Evolutionary conservation across 2,797 vertebrate species (phyloP), one percentile per base, ranked within the genome.

Genomic region (Chrosomus eos): DNA sequence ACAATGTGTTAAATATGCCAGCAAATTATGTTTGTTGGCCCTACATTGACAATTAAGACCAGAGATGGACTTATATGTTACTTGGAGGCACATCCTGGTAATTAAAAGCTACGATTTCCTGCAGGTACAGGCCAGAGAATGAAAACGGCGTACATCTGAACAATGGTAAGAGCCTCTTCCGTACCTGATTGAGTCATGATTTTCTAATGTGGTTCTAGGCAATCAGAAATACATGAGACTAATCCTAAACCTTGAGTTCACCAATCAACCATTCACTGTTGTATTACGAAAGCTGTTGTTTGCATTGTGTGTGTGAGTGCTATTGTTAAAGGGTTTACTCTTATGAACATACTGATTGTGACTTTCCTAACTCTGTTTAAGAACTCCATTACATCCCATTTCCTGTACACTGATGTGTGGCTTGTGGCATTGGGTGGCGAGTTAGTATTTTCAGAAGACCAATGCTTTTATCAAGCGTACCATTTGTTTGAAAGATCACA

Each of bases 111-210:
- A 94, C 96, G 90, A 97, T 99, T 95, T 97, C 97, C 97, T 98
- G 93, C 98, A 99, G 98, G 98, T 99, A 98, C 97, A 97, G 97
- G 96, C 95, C 98, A 98, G 95, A 97, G 98, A 98, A 98, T 99
- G 98, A 98, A 98, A 98, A 98, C 98, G 95, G 98, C 98, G 96
- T 99, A 99, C 98, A 99, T 99, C 98, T 99, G 97, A 99, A 95
- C 94, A 96, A 97, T 98, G 98, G 98, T 99, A 99, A 99, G 98
- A 96, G 91, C 90, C 91, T 90, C 88, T 82, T 81, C 78, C 68
- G 58, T 85, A 83, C 89, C 88, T 85, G 8, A 81, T 40, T 70
- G 79, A 81, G 33, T 91, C 87, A 88, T 90, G 88, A 92, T 84
- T 85, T 91, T 90, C 26, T 40, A 90, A 90, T 92, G 71, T 91